Conservation (phyloP, 2,888 invertebrate species). For the Andrena praecox region DNA sequence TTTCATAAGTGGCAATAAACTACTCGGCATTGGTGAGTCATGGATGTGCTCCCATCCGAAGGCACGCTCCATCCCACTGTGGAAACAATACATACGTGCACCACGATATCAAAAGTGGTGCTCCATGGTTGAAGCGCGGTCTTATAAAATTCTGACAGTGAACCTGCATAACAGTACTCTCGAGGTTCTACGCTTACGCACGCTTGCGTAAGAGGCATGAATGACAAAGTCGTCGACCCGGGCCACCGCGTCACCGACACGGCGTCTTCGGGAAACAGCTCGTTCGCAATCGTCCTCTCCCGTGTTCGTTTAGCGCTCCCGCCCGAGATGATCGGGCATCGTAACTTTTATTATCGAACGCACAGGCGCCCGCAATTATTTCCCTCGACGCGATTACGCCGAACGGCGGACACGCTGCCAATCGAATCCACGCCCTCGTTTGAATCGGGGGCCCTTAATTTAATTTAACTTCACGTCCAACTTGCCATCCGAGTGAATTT, state of each 20-base stretch:
- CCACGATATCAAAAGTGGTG: background rate
- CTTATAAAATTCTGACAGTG: slow-evolving; percentile 55
- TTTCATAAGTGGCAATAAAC: too few relatives aligned
- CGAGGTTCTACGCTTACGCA: slow-evolving; percentile 57
- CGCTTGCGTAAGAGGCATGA: slow-evolving; percentile 61
- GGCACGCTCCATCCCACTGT: background rate
- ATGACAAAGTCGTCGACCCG: slow-evolving; percentile 63
- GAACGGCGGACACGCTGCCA: too few relatives aligned
- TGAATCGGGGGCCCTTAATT: background rate
- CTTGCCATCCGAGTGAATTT: background rate
- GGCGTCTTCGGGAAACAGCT: slow-evolving; percentile 25
- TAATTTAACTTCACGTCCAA: background rate
- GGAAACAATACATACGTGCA: background rate
- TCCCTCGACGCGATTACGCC: background rate
- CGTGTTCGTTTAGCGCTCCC: background rate
- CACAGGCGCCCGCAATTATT: background rate
- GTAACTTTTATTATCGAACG: background rate
- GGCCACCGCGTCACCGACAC: slow-evolving; percentile 44
- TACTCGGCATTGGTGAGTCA: too few relatives aligned
- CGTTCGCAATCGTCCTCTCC: slow-evolving; percentile 37
- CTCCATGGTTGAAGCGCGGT: background rate
- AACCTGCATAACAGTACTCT: slow-evolving; percentile 59
- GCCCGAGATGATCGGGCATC: background rate
- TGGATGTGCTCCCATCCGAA: background rate
- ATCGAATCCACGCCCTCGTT: too few relatives aligned